These are phyloP conservation scores for Lasioglossum calceatum DNA, from an alignment of 2,888 invertebrate genomes.

Conservation along the genomic window DNA sequence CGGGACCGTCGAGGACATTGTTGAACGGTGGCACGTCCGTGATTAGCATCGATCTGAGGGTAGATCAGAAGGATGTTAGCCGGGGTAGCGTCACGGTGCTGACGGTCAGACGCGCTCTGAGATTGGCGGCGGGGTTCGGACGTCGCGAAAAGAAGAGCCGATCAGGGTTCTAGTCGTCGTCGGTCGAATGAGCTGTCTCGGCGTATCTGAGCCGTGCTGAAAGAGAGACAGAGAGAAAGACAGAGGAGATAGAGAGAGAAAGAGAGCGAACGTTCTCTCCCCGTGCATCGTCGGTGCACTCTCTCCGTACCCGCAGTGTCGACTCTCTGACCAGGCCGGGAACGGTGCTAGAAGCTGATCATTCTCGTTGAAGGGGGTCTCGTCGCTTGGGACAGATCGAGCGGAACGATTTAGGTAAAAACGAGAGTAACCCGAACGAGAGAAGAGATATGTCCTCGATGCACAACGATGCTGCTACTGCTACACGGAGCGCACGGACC, in stretches of 20 bases:
- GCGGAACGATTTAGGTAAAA: slow-evolving; percentile 5
- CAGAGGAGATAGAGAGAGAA: background rate
- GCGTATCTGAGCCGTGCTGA: slow-evolving; percentile 38
- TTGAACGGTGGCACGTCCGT: slow-evolving; percentile 40
- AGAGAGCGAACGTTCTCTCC: background rate
- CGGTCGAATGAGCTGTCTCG: slow-evolving; percentile 20
- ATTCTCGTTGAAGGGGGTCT: background rate
- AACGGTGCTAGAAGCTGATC: background rate
- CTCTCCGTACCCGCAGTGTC: slow-evolving; percentile 4
- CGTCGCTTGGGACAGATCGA: background rate
- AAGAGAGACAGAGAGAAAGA: background rate
- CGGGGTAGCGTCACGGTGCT: slow-evolving; percentile 42
- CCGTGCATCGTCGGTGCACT: slow-evolving; percentile 7
- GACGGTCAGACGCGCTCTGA: slow-evolving; percentile 59
- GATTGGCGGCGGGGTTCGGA: slow-evolving; percentile 49
- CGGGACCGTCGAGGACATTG: slow-evolving; percentile 35
- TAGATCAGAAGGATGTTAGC: slow-evolving; percentile 37
- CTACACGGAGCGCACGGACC: slow-evolving; percentile 60
- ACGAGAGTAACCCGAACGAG: slow-evolving; percentile 4
- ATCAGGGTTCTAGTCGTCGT: background rate
- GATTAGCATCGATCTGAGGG: slow-evolving; percentile 36
- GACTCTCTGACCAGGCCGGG: background rate
- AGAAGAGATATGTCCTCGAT: slow-evolving; percentile 74
- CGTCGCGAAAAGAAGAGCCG: slow-evolving; percentile 40
- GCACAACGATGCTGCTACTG: slow-evolving; percentile 75